Base-by-base conservation (phyloP, 1,140 invertebrate species). In the Uloborus diversus region DNA sequence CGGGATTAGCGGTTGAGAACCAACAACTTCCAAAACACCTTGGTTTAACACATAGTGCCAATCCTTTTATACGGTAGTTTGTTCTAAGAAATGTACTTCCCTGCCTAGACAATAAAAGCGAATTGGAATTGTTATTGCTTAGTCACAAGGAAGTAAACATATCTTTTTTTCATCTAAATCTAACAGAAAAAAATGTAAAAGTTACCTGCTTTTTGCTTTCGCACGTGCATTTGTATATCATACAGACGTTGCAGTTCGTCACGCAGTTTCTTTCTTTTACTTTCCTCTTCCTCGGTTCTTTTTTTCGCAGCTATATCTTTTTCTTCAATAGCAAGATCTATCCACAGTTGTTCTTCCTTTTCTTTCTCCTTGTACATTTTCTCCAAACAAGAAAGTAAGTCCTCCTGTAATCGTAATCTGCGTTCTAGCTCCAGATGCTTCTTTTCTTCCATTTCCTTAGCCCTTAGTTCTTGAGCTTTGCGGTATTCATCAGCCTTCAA, bases 201-300 rank as follows among this genome's bases (percentile, higher is more conserved):
- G n/a, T 20, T 56, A 78, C 73, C 73, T 57, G 53, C 61, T 20
- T 78, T 78, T 57, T 78, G 73, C 25, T 66, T 78, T 25, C 56
- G 53, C 1, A 78, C 47, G 9, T 65, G 30, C n/a, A 78, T 14
- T 17, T 78, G 73, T 23, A 78, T 56, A 13, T 78, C 47, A 42
- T 78, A 57, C 13, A 78, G n/a, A 3, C 57, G 27, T 28, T 65
- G 47, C 1, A 78, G 47, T 5, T 78, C 61, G 5, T 78, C 32
- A 5, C 49, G 25, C n/a, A 66, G 1, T 20, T 37, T 42, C 20
- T 14, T 30, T 30, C n/a, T 35, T 37, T 56, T 66, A 7, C 2
- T 65, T 30, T 78, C 73, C 3, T 14, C 23, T 23, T 65, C 73
- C 32, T 14, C 17, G 3, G 25, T n/a, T 51, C 17, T 78, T 11